Evolutionary conservation across 2,113 vertebrate genomes (phyloP), one percentile per base, ranked within the genome.

Genomic region (Eonycteris spelaea): DNA sequence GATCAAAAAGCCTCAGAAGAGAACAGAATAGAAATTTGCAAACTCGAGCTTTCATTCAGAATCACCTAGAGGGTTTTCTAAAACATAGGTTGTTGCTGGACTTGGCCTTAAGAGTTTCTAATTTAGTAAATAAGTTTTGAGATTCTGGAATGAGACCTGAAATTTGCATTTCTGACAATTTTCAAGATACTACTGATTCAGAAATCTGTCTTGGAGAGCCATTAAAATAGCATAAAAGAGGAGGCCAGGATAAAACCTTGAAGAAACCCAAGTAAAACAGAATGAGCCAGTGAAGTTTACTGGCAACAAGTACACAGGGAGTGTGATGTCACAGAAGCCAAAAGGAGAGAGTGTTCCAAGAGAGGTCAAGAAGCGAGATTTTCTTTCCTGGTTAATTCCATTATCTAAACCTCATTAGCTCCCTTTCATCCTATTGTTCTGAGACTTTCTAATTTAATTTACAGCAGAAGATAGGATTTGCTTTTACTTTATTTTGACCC

Each of bases 401-500:
- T 92, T 91, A 80, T 30, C 57, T n/a, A 96, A 78, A 97, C 48
- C 33, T 94, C 68, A 95, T 95, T 96, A 78, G 35, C 65, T 85
- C 85, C 73, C 91, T 78, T 90, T 96, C 40, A 82, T 95, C 53
- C 63, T 88, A 78, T 73, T 78, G 78, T 88, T 67, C 19, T 61
- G 67, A 94, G 74, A 80, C 48, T 92, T 92, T 95, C 40, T 98
- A 88, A 96, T 82, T 96, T 91, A 92, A 97, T 94, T 95, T 33
- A 78, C 35, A 63, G 75, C 84, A 53, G 85, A 97, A 94, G 67
- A 94, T 63, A 96, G 28, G n/a, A 97, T 95, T 97, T 95, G 15
- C 45, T 97, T 93, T 96, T 92, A 90, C 91, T 94, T 92, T 95
- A 78, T 95, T 96, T 96, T 94, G 94, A 97, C 93, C 93, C 88